Conservation (phyloP, 2,113 vertebrate genomes). For the Ascaphus truei region DNA sequence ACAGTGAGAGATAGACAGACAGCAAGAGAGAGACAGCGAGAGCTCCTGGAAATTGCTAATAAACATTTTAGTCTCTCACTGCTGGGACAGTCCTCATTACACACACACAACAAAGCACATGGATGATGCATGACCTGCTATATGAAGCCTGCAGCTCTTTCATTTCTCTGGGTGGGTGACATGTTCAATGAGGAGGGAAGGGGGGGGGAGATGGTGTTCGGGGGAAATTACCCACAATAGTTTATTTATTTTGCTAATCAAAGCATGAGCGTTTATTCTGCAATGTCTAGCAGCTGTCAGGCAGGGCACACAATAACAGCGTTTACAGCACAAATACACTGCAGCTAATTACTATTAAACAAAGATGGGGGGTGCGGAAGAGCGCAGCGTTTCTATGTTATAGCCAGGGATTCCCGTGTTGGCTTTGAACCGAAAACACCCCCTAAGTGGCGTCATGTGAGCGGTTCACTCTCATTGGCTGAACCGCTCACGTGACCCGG, state of each 20-base stretch:
- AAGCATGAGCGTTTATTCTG: neutral
- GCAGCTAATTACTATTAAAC: conserved; percentile 22
- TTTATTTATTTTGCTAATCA: conserved; percentile 10
- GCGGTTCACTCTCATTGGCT: no score
- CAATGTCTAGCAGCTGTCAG: conserved; percentile 21
- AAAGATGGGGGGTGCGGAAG: no score
- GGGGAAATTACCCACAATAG: neutral
- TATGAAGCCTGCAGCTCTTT: neutral
- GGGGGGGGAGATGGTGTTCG: no score
- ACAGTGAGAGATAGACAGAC: neutral
- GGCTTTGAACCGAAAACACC: no score
- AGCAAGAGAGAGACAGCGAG: neutral
- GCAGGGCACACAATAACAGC: no score
- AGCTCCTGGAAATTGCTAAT: neutral
- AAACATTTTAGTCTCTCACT: neutral
- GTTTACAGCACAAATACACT: neutral
- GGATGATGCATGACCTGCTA: conserved; percentile 3
- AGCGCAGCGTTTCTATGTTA: no score
- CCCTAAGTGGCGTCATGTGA: no score
- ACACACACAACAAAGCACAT: neutral
- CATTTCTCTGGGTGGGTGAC: no score
- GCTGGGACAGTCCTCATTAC: neutral
- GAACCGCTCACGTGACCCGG: no score
- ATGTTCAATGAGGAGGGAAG: neutral
- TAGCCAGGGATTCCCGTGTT: no score